A percentile compares a stretch with the other conserved stretches of the same genome.
Evolutionary conservation across 2,113 vertebrate genomes (phyloP).

Genomic region (Plecturocebus donacophilus): DNA sequence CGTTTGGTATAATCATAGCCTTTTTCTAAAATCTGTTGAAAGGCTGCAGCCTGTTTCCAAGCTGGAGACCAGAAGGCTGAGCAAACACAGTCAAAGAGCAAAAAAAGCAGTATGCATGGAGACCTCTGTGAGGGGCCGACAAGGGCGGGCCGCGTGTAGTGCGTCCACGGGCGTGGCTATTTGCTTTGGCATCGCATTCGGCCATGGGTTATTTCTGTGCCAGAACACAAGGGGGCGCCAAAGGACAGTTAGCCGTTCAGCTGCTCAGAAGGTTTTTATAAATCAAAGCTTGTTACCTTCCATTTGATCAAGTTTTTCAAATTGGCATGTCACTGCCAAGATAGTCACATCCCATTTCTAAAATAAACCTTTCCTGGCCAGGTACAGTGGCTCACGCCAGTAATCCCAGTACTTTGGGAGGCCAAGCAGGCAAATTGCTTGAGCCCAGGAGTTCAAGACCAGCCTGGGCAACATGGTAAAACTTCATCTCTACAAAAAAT

Average conservation of each 20-base stretch:
- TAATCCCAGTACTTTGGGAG: no score
- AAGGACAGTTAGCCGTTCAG: neutral
- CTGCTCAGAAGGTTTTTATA: neutral
- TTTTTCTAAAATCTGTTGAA: neutral
- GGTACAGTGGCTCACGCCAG: no score
- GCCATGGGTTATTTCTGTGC: neutral
- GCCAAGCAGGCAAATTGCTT: no score
- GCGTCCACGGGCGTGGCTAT: fast-evolving
- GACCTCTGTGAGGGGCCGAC: neutral
- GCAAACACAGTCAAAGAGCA: neutral
- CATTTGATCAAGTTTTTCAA: neutral
- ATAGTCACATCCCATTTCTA: neutral
- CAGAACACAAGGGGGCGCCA: conserved; percentile 41
- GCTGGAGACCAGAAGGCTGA: neutral
- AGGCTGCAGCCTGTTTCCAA: neutral
- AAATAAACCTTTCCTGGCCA: neutral
- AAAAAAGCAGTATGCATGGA: neutral
- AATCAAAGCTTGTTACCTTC: fast-evolving
- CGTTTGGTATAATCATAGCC: neutral
- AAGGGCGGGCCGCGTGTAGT: neutral
- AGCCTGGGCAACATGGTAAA: no score
- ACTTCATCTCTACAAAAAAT: no score
- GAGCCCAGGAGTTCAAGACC: no score
- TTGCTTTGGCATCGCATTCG: fast-evolving
- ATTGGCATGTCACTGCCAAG: neutral